Evolutionary conservation across 2,888 invertebrate species (phyloP).

Genomic region (Agapostemon virescens): DNA sequence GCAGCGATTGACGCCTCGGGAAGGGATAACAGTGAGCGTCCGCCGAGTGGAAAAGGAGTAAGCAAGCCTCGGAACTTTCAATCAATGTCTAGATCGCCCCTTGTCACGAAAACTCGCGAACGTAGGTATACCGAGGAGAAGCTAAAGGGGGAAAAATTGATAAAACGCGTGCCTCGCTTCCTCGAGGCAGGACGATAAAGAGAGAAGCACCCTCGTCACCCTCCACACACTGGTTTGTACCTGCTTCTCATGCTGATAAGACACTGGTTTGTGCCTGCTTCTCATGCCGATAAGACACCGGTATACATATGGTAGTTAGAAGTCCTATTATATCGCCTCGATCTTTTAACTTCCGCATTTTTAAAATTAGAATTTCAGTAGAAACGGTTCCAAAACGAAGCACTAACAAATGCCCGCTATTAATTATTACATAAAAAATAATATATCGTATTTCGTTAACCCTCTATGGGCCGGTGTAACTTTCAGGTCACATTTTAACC

Average conservation of each 20-base stretch:
- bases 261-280: slow-evolving; percentile 44
- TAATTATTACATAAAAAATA: not conserved
- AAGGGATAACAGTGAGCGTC: slow-evolving; percentile 17
- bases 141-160: slow-evolving; percentile 71
- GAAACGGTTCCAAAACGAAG: too few species aligned
- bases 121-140: slow-evolving; percentile 30
- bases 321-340: slow-evolving; percentile 26
- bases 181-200: slow-evolving; percentile 61
- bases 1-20: slow-evolving; percentile 64
- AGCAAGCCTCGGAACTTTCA: slow-evolving; percentile 67
- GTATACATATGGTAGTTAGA: slow-evolving; percentile 40
- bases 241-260: slow-evolving; percentile 59
- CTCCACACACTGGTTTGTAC: slow-evolving; percentile 40
- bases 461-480: too few species aligned
- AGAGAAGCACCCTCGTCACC: slow-evolving; percentile 33
- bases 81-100: slow-evolving; percentile 75
- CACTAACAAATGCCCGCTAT: too few species aligned
- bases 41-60: slow-evolving; percentile 6
- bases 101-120: slow-evolving; percentile 68
- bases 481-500: too few species aligned
- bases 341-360: slow-evolving; percentile 34
- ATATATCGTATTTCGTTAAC: not conserved
- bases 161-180: slow-evolving; percentile 70
- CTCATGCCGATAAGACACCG: slow-evolving; percentile 57
- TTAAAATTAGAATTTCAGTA: not conserved